Percentiles rank a stretch among this genome's conserved stretches.
Conservation (phyloP, 1,140 invertebrate genomes). For the Macrobrachium rosenbergii region DNA sequence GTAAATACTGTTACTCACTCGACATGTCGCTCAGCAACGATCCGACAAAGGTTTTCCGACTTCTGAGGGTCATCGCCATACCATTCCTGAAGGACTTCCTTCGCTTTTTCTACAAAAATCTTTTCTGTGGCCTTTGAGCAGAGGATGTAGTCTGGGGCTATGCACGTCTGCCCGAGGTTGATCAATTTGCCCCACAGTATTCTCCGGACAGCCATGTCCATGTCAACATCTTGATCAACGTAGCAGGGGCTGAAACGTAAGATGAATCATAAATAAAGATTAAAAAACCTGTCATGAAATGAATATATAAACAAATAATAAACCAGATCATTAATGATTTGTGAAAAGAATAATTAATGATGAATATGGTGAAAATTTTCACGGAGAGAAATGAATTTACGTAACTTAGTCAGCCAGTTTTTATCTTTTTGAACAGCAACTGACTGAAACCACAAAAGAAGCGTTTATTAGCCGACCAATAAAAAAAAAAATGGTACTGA, state of each 20-base stretch:
- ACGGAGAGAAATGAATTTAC: not conserved
- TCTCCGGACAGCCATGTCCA: conserved; percentile 80
- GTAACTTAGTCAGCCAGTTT: not conserved
- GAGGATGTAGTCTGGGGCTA: conserved; percentile 96
- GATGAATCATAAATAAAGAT: not conserved
- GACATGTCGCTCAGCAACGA: conserved; percentile 88
- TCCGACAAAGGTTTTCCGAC: conserved; percentile 86
- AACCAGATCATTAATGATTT: too few relatives aligned
- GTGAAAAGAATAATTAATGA: too few relatives aligned
- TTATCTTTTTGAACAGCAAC: not conserved
- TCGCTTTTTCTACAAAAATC: conserved; percentile 61
- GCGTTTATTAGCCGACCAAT: not conserved
- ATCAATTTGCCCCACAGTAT: conserved; percentile 95
- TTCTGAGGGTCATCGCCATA: conserved; percentile 86
- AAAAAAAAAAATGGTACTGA: too few relatives aligned
- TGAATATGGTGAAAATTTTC: too few relatives aligned
- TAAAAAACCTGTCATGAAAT: too few relatives aligned
- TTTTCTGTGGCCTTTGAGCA: conserved; percentile 77
- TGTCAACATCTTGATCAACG: conserved; percentile 83
- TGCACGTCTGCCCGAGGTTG: conserved; percentile 96
- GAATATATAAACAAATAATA: too few relatives aligned
- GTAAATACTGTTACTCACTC: conserved; percentile 70
- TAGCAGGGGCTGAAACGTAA: conserved; percentile 80
- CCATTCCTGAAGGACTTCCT: conserved; percentile 81
- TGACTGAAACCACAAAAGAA: too few relatives aligned